phyloP scores from a whole-genome alignment of 2,888 invertebrate species.

The Anorthoa munda region DNA sequence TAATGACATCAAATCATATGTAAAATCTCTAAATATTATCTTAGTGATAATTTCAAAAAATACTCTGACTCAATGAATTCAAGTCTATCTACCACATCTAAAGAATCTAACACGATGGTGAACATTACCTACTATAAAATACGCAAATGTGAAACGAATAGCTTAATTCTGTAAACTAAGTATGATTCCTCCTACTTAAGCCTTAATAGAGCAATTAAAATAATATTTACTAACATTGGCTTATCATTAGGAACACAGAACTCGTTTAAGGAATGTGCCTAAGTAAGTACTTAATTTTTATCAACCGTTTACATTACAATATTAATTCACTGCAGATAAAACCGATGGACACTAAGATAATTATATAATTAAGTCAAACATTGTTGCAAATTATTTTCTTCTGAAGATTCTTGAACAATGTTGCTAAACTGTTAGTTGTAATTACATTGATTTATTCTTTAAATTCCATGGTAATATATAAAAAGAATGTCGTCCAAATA shows the following conservation, averaged over 20 bases:
- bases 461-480: conserved; percentile 12
- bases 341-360: conserved; percentile 24
- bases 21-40: no score
- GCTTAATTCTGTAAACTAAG: conserved; percentile 32
- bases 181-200: conserved; percentile 31
- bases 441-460: conserved; percentile 10
- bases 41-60: no score
- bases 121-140: conserved; percentile 4
- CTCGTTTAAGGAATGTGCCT: conserved; percentile 45
- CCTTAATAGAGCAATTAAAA: conserved; percentile 53
- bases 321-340: conserved; percentile 49
- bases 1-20: no score
- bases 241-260: conserved; percentile 35
- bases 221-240: conserved; percentile 51
- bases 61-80: neutral
- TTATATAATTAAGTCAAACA: conserved; percentile 42
- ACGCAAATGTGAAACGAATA: conserved; percentile 17
- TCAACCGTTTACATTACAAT: conserved; percentile 44
- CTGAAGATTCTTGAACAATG: conserved; percentile 26
- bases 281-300: conserved; percentile 43
- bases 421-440: conserved; percentile 22
- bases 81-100: neutral
- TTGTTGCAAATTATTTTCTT: conserved; percentile 50
- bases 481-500: neutral
- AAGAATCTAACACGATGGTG: neutral